Evolutionary conservation across 2,888 invertebrate species (phyloP), one percentile per base, ranked within the genome.

Genomic region (Drosophila silvestris): DNA sequence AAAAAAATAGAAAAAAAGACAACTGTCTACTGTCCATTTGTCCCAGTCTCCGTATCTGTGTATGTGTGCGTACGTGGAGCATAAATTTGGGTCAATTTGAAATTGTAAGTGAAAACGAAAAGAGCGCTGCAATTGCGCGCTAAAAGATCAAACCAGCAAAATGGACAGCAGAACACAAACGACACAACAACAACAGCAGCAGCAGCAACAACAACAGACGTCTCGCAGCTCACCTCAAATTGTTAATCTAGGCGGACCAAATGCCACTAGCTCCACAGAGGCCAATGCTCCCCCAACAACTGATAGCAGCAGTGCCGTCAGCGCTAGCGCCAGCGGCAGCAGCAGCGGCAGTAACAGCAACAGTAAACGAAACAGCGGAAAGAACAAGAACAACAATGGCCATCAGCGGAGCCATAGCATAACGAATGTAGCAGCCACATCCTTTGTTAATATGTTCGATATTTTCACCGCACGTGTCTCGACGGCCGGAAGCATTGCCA

Each of bases 391-490:
- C 57, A 77, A 74, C 37, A 82, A 59, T 10, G 83, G 87, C 1
- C 85, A 82, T 66, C 92, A 88, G 7, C 89, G 87, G n/a, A 88
- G 87, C 51, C 90, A 88, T 41, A 91, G 91, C 77, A 90, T 91
- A 70, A 91, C 91, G 26, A 85, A 89, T 80, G 77, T 89, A 59
- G 80, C 87, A 28, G 83, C 87, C 32, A 89, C 89, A 54, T 92
- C 92, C 5, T 90, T 93, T 72, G 92, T 89, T 12, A 93, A 92
- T 83, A 82, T 93, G 12, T 64, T 93, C 16, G 93, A 93, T 75
- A 92, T 92, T 7, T 91, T 93, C 69, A 88, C 92, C 1, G 85
- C 92, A 41, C 92, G 92, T 12, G 92, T 92, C 6, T 92, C 92
- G 22, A 91, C 91, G 16, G 93, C 92, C 16, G 91, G 92, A 4